These are phyloP conservation scores for Eriosoma lanigerum DNA, from an alignment of 1,140 invertebrate species.

Conservation along the genomic window DNA sequence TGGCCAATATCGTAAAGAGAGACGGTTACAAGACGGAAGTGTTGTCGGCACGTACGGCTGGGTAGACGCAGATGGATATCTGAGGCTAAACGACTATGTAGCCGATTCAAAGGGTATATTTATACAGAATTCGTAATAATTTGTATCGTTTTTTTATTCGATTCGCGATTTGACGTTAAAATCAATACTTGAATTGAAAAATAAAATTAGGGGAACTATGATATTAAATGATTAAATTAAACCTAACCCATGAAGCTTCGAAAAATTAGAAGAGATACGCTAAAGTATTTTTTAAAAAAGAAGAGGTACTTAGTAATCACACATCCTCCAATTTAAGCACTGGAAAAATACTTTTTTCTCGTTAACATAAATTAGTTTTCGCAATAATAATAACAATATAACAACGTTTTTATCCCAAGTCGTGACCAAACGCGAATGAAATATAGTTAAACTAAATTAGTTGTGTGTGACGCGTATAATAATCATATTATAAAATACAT, in stretches of 20 bases:
- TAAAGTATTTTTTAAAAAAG: no score
- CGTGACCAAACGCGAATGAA: slow-evolving; percentile 14
- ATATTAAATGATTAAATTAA: neutral
- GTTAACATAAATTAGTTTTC: neutral
- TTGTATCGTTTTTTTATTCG: neutral
- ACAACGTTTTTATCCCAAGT: neutral
- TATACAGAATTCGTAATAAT: neutral
- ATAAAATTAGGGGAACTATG: no score
- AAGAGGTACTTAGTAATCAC: no score
- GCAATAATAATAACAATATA: neutral
- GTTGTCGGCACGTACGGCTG: slow-evolving; percentile 72
- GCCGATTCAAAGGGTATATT: slow-evolving; percentile 67
- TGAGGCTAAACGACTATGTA: slow-evolving; percentile 82
- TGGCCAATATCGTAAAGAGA: slow-evolving; percentile 85
- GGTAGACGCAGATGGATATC: slow-evolving; percentile 79
- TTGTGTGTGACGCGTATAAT: neutral
- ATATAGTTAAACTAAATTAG: slow-evolving; percentile 14
- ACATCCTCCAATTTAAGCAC: neutral
- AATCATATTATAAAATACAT: neutral
- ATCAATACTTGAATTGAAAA: no score
- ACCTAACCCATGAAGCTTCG: no score
- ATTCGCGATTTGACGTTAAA: no score
- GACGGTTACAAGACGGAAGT: slow-evolving; percentile 74
- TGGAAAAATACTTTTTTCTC: neutral
- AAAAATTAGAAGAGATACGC: no score